phyloP scores from a whole-genome alignment of 2,113 vertebrate species.

The Gyps fulvus region DNA sequence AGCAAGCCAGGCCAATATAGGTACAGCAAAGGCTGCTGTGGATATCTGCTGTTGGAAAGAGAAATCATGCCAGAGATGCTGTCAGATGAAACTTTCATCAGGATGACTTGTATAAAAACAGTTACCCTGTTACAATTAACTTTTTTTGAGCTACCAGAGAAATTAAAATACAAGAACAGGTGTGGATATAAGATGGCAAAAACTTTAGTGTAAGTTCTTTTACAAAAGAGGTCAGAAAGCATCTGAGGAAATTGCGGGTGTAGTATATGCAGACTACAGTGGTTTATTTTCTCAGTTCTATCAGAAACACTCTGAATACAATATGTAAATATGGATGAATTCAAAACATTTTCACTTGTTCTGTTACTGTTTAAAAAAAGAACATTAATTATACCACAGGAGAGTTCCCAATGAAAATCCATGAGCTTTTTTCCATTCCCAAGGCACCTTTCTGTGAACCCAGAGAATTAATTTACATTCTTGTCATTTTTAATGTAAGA shows the following conservation, averaged over 20 bases:
- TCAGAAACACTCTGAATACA: not conserved
- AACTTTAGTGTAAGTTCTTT: not conserved
- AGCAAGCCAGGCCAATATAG: not conserved
- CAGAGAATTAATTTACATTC: slow-evolving; percentile 23
- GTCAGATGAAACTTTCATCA: not conserved
- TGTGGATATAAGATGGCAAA: not conserved
- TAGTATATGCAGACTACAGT: not conserved
- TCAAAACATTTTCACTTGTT: slow-evolving; percentile 7
- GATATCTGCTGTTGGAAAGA: not conserved
- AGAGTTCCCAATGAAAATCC: slow-evolving; percentile 20
- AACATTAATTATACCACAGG: slow-evolving; percentile 44
- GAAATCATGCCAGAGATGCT: not conserved
- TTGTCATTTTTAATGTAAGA: not conserved
- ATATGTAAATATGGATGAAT: slow-evolving; percentile 12
- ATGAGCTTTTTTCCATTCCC: not conserved
- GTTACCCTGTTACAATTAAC: not conserved
- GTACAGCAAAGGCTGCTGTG: not conserved
- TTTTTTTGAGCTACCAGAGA: not conserved
- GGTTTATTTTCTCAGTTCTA: not conserved
- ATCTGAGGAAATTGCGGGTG: not conserved
- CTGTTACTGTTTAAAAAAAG: not conserved
- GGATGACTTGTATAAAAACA: not conserved
- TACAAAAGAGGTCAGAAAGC: slow-evolving; percentile 9
- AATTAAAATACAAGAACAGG: not conserved
- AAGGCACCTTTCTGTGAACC: not conserved